Base-by-base conservation (phyloP, 2,888 invertebrate genomes). In the Temnothorax unifasciatus region DNA sequence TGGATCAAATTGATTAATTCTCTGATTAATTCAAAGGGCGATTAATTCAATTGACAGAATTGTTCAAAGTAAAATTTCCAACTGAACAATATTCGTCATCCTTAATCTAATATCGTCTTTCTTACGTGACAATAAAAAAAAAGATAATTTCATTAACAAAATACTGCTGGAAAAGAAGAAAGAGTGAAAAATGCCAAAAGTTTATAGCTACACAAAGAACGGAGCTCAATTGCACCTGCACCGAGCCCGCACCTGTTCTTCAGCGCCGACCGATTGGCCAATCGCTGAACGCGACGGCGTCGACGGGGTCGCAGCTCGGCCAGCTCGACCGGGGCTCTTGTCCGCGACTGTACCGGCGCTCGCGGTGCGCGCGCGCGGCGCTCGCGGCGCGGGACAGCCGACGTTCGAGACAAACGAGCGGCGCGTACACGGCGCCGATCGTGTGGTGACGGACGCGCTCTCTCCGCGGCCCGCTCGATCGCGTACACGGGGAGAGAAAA, bases 361-460 rank as follows among this genome's bases (percentile, higher is more conserved):
- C 15, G n/a, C 68, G 44, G 11, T 47, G 68, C 77, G 82, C 85
- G 64, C 34, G 82, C 68, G 71, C 63, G 3, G 6, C 9, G 15
- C 89, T 88, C 88, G 85, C 90, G 74, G 89, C 93, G 93, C 93
- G 92, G 90, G 93, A 94, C 91, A 94, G 91, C 89, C 92, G 93
- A 94, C 94, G 92, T 94, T 93, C 92, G 93, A 94, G 94, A 94
- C 92, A 94, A 92, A 91, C 89, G 92, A 91, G 47, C 25, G 47
- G 90, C 88, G 90, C 90, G 90, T 85, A 84, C 89, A 85, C 86
- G 91, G 90, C 92, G 91, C 91, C 91, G 90, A 92, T 92, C 90
- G 90, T 87, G 89, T 92, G 64, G 44, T 47, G 66, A 50, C 44
- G 90, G 91, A 92, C 89, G 90, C 69, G 71, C 90, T 91, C 82